Evolutionary conservation across 2,888 invertebrate genomes (phyloP).

Genomic region (Perithous albicinctus): DNA sequence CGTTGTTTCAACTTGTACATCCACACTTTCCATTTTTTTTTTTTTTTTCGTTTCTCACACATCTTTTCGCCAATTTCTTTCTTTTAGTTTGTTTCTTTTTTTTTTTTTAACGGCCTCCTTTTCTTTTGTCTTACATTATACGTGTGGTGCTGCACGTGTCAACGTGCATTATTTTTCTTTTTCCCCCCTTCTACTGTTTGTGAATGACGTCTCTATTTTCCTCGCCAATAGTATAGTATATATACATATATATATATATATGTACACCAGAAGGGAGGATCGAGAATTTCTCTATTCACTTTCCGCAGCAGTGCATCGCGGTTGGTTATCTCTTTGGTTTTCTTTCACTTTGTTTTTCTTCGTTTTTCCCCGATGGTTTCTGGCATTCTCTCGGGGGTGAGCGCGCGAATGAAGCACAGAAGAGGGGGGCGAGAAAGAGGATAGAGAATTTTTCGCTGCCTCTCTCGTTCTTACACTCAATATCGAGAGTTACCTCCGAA

Average conservation of each 20-base stretch:
- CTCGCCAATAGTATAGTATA: constrained; percentile 8
- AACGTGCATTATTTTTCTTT: constrained; percentile 10
- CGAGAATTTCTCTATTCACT: constrained; percentile 47
- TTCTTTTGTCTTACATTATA: constrained; percentile 8
- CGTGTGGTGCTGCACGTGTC: constrained; percentile 11
- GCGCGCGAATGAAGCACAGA: neutral
- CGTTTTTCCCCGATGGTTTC: constrained; percentile 24
- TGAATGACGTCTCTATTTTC: constrained; percentile 37
- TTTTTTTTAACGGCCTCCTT: neutral
- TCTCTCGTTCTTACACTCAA: constrained; percentile 23
- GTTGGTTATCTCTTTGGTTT: constrained; percentile 39
- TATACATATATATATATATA: too few species aligned
- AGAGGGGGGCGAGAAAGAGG: neutral
- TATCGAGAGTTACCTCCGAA: constrained; percentile 19
- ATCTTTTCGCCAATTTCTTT: constrained; percentile 11
- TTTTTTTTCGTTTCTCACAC: neutral
- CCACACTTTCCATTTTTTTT: neutral
- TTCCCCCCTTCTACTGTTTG: neutral
- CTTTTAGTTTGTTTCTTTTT: neutral
- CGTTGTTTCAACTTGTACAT: neutral
- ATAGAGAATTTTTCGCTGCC: constrained; percentile 28
- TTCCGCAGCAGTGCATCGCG: constrained; percentile 34
- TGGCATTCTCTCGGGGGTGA: constrained; percentile 38
- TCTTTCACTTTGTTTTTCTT: constrained; percentile 47
- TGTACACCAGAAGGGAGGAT: constrained; percentile 19